phyloP scores from a whole-genome alignment of 2,888 invertebrate species.

The Harpalus rufipes region DNA sequence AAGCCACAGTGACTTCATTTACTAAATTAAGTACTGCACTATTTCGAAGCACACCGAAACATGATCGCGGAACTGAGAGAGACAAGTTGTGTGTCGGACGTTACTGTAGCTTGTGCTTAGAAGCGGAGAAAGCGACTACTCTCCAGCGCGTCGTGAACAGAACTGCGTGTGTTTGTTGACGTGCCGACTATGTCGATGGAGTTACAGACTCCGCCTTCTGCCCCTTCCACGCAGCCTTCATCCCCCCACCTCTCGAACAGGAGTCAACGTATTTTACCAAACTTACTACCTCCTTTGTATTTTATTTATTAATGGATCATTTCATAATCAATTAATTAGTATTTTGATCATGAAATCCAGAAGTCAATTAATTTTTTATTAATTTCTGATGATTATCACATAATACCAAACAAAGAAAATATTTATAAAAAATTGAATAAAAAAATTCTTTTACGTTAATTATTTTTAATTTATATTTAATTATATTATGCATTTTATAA shows the following conservation, averaged over 20 bases:
- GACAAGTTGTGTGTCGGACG: constrained; percentile 11
- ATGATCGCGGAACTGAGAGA: constrained; percentile 46
- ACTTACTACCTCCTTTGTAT: constrained; percentile 56
- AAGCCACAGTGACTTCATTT: constrained; percentile 45
- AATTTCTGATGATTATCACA: neutral
- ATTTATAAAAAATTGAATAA: neutral
- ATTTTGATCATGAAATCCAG: neutral
- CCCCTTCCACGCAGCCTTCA: constrained; percentile 39
- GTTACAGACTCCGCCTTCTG: constrained; percentile 53
- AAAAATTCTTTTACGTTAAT: no score
- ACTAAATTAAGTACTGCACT: constrained; percentile 50
- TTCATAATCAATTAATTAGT: neutral
- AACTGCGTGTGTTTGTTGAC: constrained; percentile 65
- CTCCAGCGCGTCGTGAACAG: constrained; percentile 48
- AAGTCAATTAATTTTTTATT: neutral
- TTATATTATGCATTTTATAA: no score
- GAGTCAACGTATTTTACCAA: constrained; percentile 53
- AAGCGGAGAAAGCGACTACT: constrained; percentile 37
- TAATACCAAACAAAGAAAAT: neutral
- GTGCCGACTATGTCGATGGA: constrained; percentile 62
- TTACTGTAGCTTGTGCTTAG: neutral
- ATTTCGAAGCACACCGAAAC: constrained; percentile 31
- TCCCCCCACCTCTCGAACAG: constrained; percentile 52
- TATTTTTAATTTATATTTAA: no score
- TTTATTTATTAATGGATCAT: constrained; percentile 57